Base-by-base conservation (phyloP, 1,140 invertebrate genomes). In the Drosophila erecta region DNA sequence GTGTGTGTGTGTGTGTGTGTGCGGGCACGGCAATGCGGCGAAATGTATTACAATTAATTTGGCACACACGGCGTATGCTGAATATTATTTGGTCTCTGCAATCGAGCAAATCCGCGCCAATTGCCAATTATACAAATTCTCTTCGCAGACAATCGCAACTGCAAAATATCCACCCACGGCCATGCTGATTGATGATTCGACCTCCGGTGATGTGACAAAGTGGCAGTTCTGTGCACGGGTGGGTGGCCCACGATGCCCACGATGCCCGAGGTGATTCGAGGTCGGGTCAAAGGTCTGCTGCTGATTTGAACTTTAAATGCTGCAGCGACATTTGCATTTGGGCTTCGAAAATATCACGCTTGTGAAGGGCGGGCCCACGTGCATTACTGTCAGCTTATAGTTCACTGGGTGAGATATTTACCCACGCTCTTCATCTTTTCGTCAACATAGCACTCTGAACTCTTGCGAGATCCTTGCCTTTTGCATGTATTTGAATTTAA, bases 51-150 rank as follows among this genome's bases (percentile, higher is more conserved):
- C 83, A 79, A 77, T 89, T 84, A 87, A 87, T 89, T 87, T 87
- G 84, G 84, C 84, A 87, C 84, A 89, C 79, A 70, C 61, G 75
- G 50, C 65, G 65, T 62, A 77, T 74, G 67, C 47, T 61, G 50
- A 79, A 72, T 73, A 76, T 79, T 72, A 73, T 80, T 85, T 71
- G 38, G 43, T 64, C 71, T 64, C 77, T 77, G 81, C 83, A 83
- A 87, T 87, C 76, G 84, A 80, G 67, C 77, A 87, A 84, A 87
- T 89, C 79, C 84, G 84, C 77, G 64, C 76, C 85, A 89, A 89
- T 87, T 87, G 84, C 76, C 84, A 87, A 87, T 89, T 89, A 87
- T 71, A 84, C 84, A 89, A 81, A 73, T 86, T 73, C 66, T 57
- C 59, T 55, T 70, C 67, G 83, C 65, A 83, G 76, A 84, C 79